phyloP scores from a whole-genome alignment of 2,888 invertebrate species.

The Leucozona laternaria region DNA sequence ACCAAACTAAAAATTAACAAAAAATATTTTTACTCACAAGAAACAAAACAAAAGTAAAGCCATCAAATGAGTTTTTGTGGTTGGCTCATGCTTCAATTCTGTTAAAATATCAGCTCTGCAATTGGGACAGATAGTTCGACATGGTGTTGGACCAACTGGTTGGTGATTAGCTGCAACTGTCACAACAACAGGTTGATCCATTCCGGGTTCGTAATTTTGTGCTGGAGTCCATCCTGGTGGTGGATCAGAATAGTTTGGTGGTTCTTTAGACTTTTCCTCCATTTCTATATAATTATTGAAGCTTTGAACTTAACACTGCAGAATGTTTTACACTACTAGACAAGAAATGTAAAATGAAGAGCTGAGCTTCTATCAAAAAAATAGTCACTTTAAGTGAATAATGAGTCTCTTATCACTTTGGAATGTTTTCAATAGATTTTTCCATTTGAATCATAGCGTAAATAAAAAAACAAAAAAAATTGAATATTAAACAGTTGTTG shows the following conservation, averaged over 20 bases:
- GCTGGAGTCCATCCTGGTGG: slow-evolving; percentile 46
- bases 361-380: background rate
- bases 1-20: too few relatives aligned
- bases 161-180: background rate
- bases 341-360: background rate
- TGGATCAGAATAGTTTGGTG: slow-evolving; percentile 33
- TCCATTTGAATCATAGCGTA: too few relatives aligned
- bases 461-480: too few relatives aligned
- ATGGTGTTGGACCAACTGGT: slow-evolving; percentile 81
- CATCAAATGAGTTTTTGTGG: slow-evolving; percentile 68
- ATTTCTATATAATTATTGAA: background rate
- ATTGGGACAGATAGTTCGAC: slow-evolving; percentile 83
- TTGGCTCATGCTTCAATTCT: slow-evolving; percentile 60
- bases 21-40: slow-evolving; percentile 63
- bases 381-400: background rate
- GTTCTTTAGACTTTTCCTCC: slow-evolving; percentile 39
- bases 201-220: slow-evolving; percentile 37
- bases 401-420: slow-evolving; percentile 45
- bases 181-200: background rate
- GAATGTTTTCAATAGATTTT: background rate
- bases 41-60: slow-evolving; percentile 67
- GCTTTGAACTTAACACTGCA: background rate
- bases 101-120: slow-evolving; percentile 79
- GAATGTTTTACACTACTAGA: background rate
- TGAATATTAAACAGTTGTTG: too few relatives aligned